Percentiles rank a stretch among this genome's conserved stretches.
phyloP scores from a whole-genome alignment of 1,140 invertebrate genomes.

The Hesperophylax magnus region DNA sequence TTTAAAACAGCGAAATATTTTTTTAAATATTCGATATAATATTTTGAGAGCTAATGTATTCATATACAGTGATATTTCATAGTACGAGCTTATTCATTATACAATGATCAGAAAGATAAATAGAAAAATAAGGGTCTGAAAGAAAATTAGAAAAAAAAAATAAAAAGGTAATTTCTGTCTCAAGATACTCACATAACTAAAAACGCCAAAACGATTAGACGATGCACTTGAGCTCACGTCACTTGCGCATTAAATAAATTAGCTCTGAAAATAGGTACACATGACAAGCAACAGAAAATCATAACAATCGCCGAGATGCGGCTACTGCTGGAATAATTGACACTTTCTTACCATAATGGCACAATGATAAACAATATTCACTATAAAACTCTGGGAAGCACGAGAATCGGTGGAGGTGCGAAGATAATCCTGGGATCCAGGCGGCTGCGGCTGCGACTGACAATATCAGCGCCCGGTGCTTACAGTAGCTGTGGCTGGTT shows the following conservation, averaged over 20 bases:
- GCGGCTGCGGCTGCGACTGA: background rate
- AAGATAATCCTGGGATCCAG: constrained; percentile 12
- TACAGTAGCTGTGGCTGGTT: no score
- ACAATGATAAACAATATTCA: constrained; percentile 41
- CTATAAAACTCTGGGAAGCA: constrained; percentile 24
- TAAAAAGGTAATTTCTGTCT: no score
- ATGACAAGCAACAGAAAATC: background rate
- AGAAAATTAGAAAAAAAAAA: no score
- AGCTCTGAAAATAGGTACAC: constrained; percentile 26
- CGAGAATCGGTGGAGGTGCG: background rate
- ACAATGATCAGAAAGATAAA: no score
- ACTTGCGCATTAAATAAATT: constrained; percentile 15
- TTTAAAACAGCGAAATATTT: background rate
- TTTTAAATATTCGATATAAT: background rate
- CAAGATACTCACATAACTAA: constrained; percentile 8
- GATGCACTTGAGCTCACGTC: constrained; percentile 16
- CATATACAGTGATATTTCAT: background rate
- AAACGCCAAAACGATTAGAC: background rate
- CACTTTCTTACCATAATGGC: constrained; percentile 43
- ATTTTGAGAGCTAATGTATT: constrained; percentile 31
- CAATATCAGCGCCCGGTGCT: no score
- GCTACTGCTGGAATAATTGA: background rate
- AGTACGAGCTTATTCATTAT: no score
- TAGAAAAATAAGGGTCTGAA: no score
- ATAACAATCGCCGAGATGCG: constrained; percentile 3